Base-by-base conservation (phyloP, 2,797 vertebrate genomes). In the Peromyscus aztecus region DNA sequence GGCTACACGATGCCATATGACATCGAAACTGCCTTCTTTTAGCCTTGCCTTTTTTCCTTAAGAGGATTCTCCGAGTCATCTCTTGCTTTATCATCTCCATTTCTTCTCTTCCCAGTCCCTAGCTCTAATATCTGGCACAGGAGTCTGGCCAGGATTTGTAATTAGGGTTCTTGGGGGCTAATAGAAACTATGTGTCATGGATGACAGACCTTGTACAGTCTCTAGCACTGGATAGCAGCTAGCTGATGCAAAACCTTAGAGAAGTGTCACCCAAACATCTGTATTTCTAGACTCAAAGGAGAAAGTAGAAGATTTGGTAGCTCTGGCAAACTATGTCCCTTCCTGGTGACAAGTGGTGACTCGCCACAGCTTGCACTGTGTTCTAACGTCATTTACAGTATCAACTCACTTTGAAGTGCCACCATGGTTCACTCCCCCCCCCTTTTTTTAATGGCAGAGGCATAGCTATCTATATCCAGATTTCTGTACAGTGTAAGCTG, bases 141-240 rank as follows among this genome's bases (percentile, higher is more conserved):
- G 27, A 65, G 11, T 37, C 40, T 52, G 75, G 69, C 10, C n/a
- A 7, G 12, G 49, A 86, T 73, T 90, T 52, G 59, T 14, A 29
- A 13, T 16, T 14, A 57, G 16, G 4, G 10, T 10, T 40, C 75
- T 87, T n/a, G n/a, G 75, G 29, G 11, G 14, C n/a, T 73, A 59
- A 37, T 8, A 1, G 16, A 37, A 13, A n/a, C 31, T 80, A 3
- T 8, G 12, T 37, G 23, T 14, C 63, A 4, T 23, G 52, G 27
- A 21, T 14, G 81, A 4, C 19, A 31, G 0, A 13, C 31, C 63
- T 80, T 4, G 4, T 40, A 4, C 2, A 11, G 49, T 65, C 9
- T 78, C 69, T 13, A 17, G 6, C 12, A 31, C 11, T 67, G 63
- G 14, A 34, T 1, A 2, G 1, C 29, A 0, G 46, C 57, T 46